phyloP scores from a whole-genome alignment of 2,888 invertebrate species.

The Hydroisotoma schaefferi region DNA sequence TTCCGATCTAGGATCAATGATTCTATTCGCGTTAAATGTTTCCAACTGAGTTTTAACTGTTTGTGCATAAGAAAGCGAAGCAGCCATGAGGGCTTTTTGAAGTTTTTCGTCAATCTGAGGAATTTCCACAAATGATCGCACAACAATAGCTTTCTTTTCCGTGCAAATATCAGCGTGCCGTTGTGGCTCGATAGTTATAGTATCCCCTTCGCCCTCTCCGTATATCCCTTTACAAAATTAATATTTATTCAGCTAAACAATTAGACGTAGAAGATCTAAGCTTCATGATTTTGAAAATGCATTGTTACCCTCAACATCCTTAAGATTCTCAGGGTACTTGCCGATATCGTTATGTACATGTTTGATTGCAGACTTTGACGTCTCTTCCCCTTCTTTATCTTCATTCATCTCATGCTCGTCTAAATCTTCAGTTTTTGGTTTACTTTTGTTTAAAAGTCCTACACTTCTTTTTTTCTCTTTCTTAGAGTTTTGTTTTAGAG shows the following conservation, averaged over 20 bases:
- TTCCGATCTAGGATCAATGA: slow-evolving; percentile 32
- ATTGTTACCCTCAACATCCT: slow-evolving; percentile 28
- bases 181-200: no score
- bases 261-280: no score
- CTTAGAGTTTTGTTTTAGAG: slow-evolving; percentile 5
- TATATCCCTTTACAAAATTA: no score
- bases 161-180: slow-evolving; percentile 21
- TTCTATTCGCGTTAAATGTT: slow-evolving; percentile 22
- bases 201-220: no score
- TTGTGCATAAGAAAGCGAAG: slow-evolving; percentile 35
- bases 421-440: no score
- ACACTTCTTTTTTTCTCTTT: no score
- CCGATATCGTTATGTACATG: no score
- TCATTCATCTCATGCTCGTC: no score
- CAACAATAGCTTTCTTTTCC: slow-evolving; percentile 33
- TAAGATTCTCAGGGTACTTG: slow-evolving; percentile 29
- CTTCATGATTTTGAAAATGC: no score
- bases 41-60: slow-evolving; percentile 29
- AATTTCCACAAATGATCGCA: slow-evolving; percentile 39
- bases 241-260: no score
- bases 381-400: no score
- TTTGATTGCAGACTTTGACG: no score
- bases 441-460: slow-evolving; percentile 2
- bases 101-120: slow-evolving; percentile 36
- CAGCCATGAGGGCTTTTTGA: slow-evolving; percentile 28